These are phyloP conservation scores for Sylvietta virens DNA, from an alignment of 2,113 vertebrate species.

Conservation along the genomic window DNA sequence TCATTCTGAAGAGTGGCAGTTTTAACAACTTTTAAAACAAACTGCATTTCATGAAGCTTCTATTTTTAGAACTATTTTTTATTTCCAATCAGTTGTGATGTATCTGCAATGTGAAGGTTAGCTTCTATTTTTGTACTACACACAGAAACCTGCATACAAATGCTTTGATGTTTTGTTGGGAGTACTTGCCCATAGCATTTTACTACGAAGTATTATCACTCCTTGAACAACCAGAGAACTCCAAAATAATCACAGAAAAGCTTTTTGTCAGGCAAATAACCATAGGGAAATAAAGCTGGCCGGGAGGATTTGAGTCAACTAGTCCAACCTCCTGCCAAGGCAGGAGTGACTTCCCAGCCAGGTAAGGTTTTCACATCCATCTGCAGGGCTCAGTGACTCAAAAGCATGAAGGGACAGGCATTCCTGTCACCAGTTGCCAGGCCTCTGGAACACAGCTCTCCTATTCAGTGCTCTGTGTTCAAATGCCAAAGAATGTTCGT, in stretches of 20 bases:
- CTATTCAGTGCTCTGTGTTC: background rate
- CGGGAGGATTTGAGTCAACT: background rate
- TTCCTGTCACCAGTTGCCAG: background rate
- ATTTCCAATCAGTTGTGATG: background rate
- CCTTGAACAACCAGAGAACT: background rate
- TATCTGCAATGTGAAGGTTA: background rate
- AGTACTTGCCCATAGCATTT: background rate
- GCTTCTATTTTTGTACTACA: background rate
- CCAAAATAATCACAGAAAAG: background rate
- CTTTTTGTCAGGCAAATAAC: background rate
- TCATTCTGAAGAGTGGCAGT: background rate
- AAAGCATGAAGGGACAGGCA: rapidly evolving
- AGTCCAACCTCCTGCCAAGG: background rate
- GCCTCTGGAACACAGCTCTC: background rate
- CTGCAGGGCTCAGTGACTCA: background rate
- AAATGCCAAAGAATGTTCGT: background rate
- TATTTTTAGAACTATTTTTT: background rate
- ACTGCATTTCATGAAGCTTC: background rate
- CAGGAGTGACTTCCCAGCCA: background rate
- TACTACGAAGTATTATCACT: background rate
- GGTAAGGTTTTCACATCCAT: background rate
- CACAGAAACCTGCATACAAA: background rate
- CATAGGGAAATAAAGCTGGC: too few relatives aligned
- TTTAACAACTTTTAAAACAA: background rate
- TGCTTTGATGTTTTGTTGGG: background rate